Conservation (phyloP, 2,797 vertebrate species). For the Aselliscus stoliczkanus region DNA sequence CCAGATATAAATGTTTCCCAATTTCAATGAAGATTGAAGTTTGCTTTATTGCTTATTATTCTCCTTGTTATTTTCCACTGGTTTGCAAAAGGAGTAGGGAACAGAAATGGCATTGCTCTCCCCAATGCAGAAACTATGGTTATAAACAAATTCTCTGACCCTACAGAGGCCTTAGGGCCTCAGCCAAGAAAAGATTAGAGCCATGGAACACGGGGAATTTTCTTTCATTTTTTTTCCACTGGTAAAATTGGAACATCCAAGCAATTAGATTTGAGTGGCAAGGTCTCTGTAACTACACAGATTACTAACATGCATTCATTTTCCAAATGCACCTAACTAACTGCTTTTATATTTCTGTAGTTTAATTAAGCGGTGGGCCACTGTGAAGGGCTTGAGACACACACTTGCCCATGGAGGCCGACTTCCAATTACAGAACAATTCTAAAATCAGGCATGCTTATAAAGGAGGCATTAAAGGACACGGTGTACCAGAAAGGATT, state of each 20-base stretch:
- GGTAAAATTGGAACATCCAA: not conserved
- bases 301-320: constrained; percentile 28
- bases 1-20: not conserved
- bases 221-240: not conserved
- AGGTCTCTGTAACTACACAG: constrained; percentile 4
- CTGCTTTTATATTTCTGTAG: constrained; percentile 1
- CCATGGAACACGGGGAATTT: not conserved
- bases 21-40: not conserved
- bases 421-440: constrained; percentile 43
- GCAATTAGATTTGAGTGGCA: not conserved
- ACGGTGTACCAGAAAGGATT: not conserved
- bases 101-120: not conserved
- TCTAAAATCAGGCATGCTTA: not conserved
- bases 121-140: not conserved
- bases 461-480: constrained; percentile 20
- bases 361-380: not conserved
- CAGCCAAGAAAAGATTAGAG: not conserved
- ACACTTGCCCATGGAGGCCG: not conserved
- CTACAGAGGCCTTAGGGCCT: not conserved
- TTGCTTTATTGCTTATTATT: not conserved
- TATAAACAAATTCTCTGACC: constrained; percentile 20
- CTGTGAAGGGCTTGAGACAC: not conserved
- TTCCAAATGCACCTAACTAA: not conserved
- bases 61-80: not conserved
- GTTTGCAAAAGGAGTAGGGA: not conserved